Conservation (phyloP, 2,888 invertebrate species). For the Rotaria magnacalcarata region DNA sequence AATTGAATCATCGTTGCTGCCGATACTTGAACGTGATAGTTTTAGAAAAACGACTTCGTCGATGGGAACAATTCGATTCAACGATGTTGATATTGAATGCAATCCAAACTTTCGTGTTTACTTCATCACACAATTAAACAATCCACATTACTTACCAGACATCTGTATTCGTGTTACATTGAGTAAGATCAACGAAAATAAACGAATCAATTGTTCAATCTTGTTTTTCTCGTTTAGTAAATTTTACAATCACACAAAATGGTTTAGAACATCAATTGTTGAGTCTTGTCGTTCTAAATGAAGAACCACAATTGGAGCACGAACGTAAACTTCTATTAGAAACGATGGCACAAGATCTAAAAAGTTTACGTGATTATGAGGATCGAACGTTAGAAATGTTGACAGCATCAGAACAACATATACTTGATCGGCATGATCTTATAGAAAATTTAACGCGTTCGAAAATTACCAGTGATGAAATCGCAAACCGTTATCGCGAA, state of each 20-base stretch:
- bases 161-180: slow-evolving; percentile 58
- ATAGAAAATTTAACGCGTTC: slow-evolving; percentile 56
- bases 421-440: slow-evolving; percentile 57
- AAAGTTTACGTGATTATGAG: slow-evolving; percentile 53
- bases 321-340: slow-evolving; percentile 42
- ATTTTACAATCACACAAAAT: slow-evolving; percentile 59
- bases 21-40: slow-evolving; percentile 56
- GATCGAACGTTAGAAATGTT: slow-evolving; percentile 57
- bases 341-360: slow-evolving; percentile 40
- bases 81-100: slow-evolving; percentile 59
- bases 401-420: slow-evolving; percentile 50
- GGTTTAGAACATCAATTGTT: slow-evolving; percentile 59
- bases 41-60: slow-evolving; percentile 53
- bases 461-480: slow-evolving; percentile 56
- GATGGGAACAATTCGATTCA: slow-evolving; percentile 53
- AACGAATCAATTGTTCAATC: background rate
- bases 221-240: slow-evolving; percentile 48
- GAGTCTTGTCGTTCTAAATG: slow-evolving; percentile 58
- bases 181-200: slow-evolving; percentile 45
- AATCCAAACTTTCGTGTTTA: slow-evolving; percentile 58
- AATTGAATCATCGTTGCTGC: slow-evolving; percentile 56
- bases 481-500: slow-evolving; percentile 53
- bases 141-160: slow-evolving; percentile 58
- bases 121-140: slow-evolving; percentile 55
- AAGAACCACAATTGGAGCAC: slow-evolving; percentile 47